phyloP scores from a whole-genome alignment of 2,113 vertebrate genomes.

The Etheostoma cragini region DNA sequence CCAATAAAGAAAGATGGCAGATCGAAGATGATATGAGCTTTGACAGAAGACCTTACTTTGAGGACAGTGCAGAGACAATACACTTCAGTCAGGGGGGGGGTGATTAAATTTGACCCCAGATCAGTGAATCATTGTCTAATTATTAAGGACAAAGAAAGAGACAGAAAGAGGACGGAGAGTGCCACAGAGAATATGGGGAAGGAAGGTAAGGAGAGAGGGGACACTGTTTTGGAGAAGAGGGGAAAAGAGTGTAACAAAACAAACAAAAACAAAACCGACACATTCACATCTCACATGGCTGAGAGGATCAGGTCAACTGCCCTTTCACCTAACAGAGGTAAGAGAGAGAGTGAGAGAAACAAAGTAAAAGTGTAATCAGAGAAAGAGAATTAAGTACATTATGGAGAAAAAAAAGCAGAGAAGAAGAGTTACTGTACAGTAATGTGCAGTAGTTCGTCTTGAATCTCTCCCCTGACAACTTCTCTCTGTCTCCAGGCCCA shows the following conservation, averaged over 20 bases:
- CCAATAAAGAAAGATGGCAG: constrained; percentile 75
- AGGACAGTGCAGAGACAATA: constrained; percentile 81
- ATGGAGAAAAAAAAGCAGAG: constrained; percentile 27
- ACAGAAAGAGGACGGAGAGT: constrained; percentile 29
- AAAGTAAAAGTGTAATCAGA: background rate
- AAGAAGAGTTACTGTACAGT: constrained; percentile 86
- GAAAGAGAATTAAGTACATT: constrained; percentile 3
- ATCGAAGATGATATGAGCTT: constrained; percentile 80
- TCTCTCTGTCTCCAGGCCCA: constrained; percentile 77
- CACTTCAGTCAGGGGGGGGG: constrained; percentile 82
- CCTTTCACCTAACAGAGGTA: background rate
- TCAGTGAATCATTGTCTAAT: constrained; percentile 86
- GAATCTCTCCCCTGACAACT: constrained; percentile 83
- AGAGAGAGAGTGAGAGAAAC: background rate
- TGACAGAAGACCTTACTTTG: constrained; percentile 78
- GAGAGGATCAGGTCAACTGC: background rate
- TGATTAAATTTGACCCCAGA: constrained; percentile 82
- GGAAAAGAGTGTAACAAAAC: constrained; percentile 77
- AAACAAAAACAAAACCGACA: background rate
- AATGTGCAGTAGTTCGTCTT: constrained; percentile 84
- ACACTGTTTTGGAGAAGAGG: background rate
- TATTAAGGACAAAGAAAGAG: constrained; percentile 82
- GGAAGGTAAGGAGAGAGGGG: constrained; percentile 54
- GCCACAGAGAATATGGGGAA: constrained; percentile 83
- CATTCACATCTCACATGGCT: background rate